These are phyloP conservation scores for Listronotus oregonensis DNA, from an alignment of 1,140 invertebrate genomes.

Conservation along the genomic window DNA sequence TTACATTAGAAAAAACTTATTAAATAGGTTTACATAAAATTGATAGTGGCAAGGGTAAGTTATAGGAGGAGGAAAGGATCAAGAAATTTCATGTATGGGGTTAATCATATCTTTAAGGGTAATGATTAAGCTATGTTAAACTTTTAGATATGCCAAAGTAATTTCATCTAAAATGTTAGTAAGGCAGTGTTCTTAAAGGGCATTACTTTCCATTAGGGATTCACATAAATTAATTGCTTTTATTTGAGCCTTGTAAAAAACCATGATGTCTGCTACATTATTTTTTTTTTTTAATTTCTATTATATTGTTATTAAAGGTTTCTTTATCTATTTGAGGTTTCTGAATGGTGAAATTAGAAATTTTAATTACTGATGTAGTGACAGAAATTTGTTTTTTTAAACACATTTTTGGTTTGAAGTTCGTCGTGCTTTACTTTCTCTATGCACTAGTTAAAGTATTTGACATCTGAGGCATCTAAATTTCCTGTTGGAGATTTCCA, in stretches of 20 bases:
- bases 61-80: not conserved
- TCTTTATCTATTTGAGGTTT: too few relatives aligned
- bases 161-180: slow-evolving; percentile 16
- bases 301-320: too few relatives aligned
- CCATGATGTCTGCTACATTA: too few relatives aligned
- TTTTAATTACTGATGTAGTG: not conserved
- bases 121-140: slow-evolving; percentile 13
- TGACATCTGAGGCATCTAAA: slow-evolving; percentile 36
- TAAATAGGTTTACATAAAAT: too few relatives aligned
- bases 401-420: slow-evolving; percentile 8
- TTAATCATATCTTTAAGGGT: not conserved
- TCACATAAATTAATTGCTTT: too few relatives aligned
- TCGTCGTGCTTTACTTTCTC: slow-evolving; percentile 35
- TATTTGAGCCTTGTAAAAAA: too few relatives aligned
- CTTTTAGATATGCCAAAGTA: slow-evolving; percentile 3
- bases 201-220: too few relatives aligned
- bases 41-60: slow-evolving; percentile 3
- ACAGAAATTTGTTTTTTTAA: not conserved
- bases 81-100: not conserved
- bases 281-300: too few relatives aligned
- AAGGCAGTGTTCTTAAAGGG: too few relatives aligned
- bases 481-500: slow-evolving; percentile 42
- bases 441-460: slow-evolving; percentile 40
- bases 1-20: too few relatives aligned
- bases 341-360: too few relatives aligned